These are phyloP conservation scores for Plutella xylostella DNA, from an alignment of 2,888 invertebrate species.

Conservation along the genomic window DNA sequence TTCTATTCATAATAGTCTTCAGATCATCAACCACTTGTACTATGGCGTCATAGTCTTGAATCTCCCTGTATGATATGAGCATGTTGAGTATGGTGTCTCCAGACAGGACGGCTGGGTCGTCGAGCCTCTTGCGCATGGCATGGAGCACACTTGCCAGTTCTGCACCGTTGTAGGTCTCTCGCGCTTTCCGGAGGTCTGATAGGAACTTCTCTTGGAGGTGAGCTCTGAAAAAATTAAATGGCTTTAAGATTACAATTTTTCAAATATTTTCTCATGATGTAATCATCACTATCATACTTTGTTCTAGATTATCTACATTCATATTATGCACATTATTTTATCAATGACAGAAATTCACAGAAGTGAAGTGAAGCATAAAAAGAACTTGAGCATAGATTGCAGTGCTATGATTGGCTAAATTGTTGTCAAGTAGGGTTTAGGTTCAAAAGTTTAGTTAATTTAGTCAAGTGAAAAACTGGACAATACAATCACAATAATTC, in stretches of 20 bases:
- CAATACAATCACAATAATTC: not conserved
- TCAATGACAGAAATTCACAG: too few relatives aligned
- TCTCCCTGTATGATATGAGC: conserved; percentile 90
- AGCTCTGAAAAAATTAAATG: conserved; percentile 76
- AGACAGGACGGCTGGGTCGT: conserved; percentile 96
- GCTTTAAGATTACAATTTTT: too few relatives aligned
- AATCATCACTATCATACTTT: too few relatives aligned
- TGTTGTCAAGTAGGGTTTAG: not conserved
- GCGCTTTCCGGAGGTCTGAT: conserved; percentile 90
- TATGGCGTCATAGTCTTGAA: conserved; percentile 97
- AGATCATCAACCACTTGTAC: conserved; percentile 96
- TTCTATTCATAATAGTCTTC: conserved; percentile 88
- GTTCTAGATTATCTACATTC: too few relatives aligned
- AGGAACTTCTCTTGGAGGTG: conserved; percentile 98
- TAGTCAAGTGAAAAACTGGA: not conserved
- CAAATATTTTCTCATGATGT: too few relatives aligned
- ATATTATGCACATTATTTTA: too few relatives aligned
- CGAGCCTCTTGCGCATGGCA: conserved; percentile 91
- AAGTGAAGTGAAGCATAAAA: too few relatives aligned
- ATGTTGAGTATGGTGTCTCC: conserved; percentile 96
- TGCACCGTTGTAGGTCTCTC: conserved; percentile 87
- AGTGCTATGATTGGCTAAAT: not conserved
- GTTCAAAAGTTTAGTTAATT: not conserved
- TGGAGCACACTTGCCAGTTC: conserved; percentile 85
- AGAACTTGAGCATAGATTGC: too few relatives aligned